Evolutionary conservation across 2,113 vertebrate genomes (phyloP).

Genomic region (Asarcornis scutulata): DNA sequence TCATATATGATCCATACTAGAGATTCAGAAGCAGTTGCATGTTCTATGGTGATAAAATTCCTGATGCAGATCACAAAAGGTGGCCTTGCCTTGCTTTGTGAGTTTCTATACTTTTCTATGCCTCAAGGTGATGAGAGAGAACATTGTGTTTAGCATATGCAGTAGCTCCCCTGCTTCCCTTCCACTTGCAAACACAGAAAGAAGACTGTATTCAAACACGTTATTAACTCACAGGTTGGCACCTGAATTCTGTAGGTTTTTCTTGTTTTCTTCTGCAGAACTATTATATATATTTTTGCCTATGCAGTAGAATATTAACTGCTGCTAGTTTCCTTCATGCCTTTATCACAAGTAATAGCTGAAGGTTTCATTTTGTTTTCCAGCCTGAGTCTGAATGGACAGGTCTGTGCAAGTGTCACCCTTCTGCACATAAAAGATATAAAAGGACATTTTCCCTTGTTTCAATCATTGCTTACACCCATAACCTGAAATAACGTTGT

Average conservation of each 20-base stretch:
- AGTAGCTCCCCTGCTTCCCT: not conserved
- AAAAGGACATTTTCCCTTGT: not conserved
- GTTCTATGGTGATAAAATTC: not conserved
- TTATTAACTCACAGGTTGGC: not conserved
- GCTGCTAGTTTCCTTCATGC: not conserved
- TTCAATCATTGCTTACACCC: not conserved
- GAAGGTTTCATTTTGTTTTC: not conserved
- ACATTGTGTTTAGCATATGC: not conserved
- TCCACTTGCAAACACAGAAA: not conserved
- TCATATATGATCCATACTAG: accelerated
- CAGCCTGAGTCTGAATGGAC: not conserved
- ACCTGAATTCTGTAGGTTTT: not conserved
- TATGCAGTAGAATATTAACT: not conserved
- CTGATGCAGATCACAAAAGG: not conserved
- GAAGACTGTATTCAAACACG: not conserved
- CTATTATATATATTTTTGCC: not conserved
- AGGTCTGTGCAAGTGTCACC: not conserved
- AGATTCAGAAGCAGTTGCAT: not conserved
- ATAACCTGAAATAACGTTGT: not conserved
- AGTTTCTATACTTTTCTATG: not conserved
- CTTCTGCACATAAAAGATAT: not conserved
- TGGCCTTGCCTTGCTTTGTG: not conserved
- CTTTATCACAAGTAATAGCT: not conserved
- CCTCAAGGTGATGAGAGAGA: not conserved
- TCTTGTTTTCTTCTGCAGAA: not conserved